Percentiles rank a stretch among this genome's conserved stretches.
phyloP scores from a whole-genome alignment of 2,797 vertebrate species.

The Basileuterus tristriatus region DNA sequence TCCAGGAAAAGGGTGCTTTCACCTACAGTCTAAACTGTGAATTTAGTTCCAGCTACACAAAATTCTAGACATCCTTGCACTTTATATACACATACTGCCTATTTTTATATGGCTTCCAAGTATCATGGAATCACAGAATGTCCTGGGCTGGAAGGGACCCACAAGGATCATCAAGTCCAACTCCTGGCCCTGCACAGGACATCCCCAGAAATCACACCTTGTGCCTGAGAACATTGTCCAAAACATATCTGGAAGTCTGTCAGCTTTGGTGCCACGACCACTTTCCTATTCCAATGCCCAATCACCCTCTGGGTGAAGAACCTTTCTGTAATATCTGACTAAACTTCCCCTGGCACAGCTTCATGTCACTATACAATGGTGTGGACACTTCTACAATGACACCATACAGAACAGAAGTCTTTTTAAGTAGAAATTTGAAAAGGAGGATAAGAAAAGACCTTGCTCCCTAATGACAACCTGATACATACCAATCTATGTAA shows the following conservation, averaged over 20 bases:
- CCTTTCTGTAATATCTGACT: background rate
- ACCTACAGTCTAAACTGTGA: background rate
- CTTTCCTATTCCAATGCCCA: too few species aligned
- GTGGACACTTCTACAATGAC: background rate
- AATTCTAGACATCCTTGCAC: background rate
- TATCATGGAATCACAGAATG: background rate
- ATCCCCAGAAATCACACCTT: background rate
- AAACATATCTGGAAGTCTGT: background rate
- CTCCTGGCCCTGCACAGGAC: background rate
- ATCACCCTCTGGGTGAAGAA: background rate
- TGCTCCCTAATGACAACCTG: background rate
- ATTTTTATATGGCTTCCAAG: background rate
- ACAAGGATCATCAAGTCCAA: background rate
- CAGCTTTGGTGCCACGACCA: background rate
- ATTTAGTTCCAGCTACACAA: background rate
- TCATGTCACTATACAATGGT: background rate
- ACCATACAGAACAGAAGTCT: background rate
- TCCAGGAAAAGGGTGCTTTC: background rate
- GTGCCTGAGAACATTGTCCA: background rate
- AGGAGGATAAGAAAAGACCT: background rate
- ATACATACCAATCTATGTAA: background rate
- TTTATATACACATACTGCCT: background rate
- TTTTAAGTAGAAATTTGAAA: background rate
- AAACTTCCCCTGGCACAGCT: background rate
- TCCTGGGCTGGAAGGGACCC: accelerated